phyloP scores from a whole-genome alignment of 2,113 vertebrate genomes.

The Regulus satrapa region DNA sequence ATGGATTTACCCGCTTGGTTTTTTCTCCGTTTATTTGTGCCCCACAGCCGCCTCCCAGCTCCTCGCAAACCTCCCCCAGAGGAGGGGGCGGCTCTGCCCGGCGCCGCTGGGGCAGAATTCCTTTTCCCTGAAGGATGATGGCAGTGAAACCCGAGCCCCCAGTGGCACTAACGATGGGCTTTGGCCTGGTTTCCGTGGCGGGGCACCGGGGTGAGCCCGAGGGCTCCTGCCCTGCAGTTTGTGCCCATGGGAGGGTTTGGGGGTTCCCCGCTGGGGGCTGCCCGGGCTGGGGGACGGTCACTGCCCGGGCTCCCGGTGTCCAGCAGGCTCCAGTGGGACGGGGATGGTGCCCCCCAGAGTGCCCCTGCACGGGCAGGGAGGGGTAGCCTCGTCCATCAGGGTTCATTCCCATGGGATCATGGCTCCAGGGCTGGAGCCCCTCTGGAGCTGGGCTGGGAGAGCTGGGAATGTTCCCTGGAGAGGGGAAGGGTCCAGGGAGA shows the following conservation, averaged over 20 bases:
- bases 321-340: fast-evolving
- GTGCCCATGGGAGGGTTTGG: fast-evolving
- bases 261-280: background rate
- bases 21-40: too few species aligned
- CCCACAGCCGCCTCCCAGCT: background rate
- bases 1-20: too few species aligned
- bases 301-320: background rate
- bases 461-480: background rate
- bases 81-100: background rate
- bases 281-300: fast-evolving
- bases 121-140: fast-evolving
- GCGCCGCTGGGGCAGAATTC: background rate
- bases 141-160: fast-evolving
- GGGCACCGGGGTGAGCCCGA: fast-evolving
- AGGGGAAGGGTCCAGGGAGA: background rate
- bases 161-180: fast-evolving
- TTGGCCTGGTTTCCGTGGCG: fast-evolving
- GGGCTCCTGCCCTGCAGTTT: background rate
- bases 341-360: fast-evolving
- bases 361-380: background rate
- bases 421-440: background rate
- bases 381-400: too few species aligned
- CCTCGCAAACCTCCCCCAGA: fast-evolving
- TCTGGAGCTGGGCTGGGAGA: background rate
- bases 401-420: too few species aligned